Base-by-base conservation (phyloP, 2,113 vertebrate species). In the Pollachius pollachius region DNA sequence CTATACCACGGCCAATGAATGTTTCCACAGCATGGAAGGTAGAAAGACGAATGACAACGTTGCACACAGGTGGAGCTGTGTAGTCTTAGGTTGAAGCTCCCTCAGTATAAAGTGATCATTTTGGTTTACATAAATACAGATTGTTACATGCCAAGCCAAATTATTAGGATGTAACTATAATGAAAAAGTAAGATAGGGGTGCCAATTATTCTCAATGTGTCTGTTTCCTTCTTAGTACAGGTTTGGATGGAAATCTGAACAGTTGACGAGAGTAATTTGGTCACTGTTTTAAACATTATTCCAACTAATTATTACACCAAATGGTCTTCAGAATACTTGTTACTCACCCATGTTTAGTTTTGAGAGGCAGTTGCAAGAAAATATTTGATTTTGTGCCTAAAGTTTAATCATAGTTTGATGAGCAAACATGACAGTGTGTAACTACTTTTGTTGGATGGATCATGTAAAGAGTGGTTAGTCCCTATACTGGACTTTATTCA, bases 401-500 rank as follows among this genome's bases (percentile, higher is more conserved):
- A 23, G 17, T 59, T 52, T 59, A 25, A 18, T 75, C 63, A 57
- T 64, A 18, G 23, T 52, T 81, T 81, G 77, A 73, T 27, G 67
- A 69, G 68, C 70, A 74, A 48, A 48, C 77, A 73, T 85, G 77
- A 48, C 41, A 9, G 12, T 85, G 73, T 74, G 75, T 83, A 74
- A 77, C 25, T 1, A 37, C 64, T 37, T 37, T 64, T 25, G 60
- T 79, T 86, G 72, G 65, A 69, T 56, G 67, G 59, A 62, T 73
- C 58, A 60, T 77, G 61, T 48, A 48, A 48, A 9, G 41, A 48
- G n/a, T 66, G 34, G 65, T 63, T 61, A 13, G 58, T 74, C 68
- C 56, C 23, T 41, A 68, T 12, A 62, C 62, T 67, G 65, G 81
- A 72, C 64, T 70, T 62, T 77, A 69, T 18, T 56, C 54, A 75